Evolutionary conservation across 2,113 vertebrate species (phyloP).

Genomic region (Peromyscus leucopus): DNA sequence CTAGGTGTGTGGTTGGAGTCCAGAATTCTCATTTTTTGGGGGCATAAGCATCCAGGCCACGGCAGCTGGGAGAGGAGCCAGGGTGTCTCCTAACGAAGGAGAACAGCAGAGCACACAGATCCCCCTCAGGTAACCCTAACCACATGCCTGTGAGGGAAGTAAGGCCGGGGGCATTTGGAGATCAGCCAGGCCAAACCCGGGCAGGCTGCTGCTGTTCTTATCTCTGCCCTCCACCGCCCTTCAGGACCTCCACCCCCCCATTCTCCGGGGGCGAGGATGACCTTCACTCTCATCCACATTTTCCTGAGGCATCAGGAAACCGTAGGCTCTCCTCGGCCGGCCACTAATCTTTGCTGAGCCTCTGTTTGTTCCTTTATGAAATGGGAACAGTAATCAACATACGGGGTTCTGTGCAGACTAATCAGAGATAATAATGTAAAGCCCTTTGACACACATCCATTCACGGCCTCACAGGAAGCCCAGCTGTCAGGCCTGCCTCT

Average conservation of each 20-base stretch:
- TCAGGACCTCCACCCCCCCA: fast-evolving
- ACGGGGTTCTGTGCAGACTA: not conserved
- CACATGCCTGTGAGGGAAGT: not conserved
- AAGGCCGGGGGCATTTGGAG: not conserved
- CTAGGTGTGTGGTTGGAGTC: not conserved
- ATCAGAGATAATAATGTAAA: constrained; percentile 53
- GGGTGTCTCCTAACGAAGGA: not conserved
- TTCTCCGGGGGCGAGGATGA: not conserved
- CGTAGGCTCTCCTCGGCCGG: not conserved
- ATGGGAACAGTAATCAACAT: constrained; percentile 1
- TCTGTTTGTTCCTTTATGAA: constrained; percentile 45
- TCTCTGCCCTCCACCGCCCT: not conserved
- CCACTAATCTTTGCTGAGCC: not conserved
- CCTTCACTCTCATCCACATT: not conserved
- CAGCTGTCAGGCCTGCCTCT: constrained; percentile 62
- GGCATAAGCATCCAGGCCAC: not conserved
- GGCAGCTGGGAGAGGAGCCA: not conserved
- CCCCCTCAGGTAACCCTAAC: fast-evolving
- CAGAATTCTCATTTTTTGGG: not conserved
- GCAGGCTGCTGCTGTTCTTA: not conserved
- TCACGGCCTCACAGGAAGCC: not conserved
- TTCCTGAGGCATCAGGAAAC: not conserved
- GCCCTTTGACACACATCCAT: not conserved
- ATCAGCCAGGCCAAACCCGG: not conserved
- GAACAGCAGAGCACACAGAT: not conserved